Conservation (phyloP, 1,140 invertebrate genomes). For the Drosophila burlai region DNA sequence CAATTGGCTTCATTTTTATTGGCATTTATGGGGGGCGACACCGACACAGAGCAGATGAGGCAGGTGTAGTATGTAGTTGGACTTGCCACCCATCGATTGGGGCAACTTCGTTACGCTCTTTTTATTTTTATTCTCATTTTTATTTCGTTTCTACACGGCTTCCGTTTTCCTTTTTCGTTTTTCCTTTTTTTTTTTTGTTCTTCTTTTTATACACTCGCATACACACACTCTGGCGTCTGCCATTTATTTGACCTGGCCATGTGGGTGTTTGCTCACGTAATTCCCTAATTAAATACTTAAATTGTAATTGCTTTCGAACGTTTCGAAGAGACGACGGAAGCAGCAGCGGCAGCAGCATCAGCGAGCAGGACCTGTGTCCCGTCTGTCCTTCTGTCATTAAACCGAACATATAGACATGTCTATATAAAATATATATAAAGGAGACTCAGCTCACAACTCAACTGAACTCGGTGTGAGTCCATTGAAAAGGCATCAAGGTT, state of each 20-base stretch:
- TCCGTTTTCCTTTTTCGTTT: conserved; percentile 30
- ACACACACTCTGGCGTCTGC: not conserved
- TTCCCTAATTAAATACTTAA: conserved; percentile 84
- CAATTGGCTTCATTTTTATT: conserved; percentile 82
- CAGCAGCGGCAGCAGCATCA: not conserved
- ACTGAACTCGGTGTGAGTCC: conserved; percentile 8
- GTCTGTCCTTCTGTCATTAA: conserved; percentile 55
- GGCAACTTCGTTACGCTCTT: conserved; percentile 66
- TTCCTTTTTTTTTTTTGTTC: not conserved
- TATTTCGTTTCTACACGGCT: conserved; percentile 41
- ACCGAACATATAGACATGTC: conserved; percentile 46
- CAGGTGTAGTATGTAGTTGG: conserved; percentile 6
- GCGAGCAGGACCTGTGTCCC: conserved; percentile 2
- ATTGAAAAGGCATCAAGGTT: conserved; percentile 43
- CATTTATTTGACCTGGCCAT: conserved; percentile 44
- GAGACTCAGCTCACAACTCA: conserved; percentile 1
- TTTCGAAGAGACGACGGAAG: conserved; percentile 35
- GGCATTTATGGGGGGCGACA: conserved; percentile 43
- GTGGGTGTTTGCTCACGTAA: conserved; percentile 80
- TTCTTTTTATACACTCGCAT: conserved; percentile 4
- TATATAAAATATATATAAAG: conserved; percentile 21
- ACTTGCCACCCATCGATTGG: conserved; percentile 48
- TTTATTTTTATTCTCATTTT: conserved; percentile 67
- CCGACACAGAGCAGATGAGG: not conserved
- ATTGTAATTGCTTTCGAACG: conserved; percentile 83